Evolutionary conservation across 1,140 invertebrate genomes (phyloP), one percentile per base, ranked within the genome.

Genomic region (Akabosia matsudoensis): DNA sequence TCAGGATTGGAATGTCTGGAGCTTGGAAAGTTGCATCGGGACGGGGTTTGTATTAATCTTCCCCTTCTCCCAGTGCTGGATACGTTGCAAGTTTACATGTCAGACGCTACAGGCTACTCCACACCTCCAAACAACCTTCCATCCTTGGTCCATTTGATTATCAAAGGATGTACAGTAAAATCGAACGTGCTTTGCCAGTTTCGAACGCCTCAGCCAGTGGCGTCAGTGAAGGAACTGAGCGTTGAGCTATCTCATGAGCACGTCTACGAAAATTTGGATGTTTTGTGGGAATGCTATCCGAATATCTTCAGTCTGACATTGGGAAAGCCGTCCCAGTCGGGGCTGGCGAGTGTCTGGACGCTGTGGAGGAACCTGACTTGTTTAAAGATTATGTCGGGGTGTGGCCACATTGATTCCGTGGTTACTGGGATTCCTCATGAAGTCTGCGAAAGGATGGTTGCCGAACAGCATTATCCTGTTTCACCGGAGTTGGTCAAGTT

Each of bases 361-460:
- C 16, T 51, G 16, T 72, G 70, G 70, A 33, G 33, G 24, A 22
- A 72, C 18, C 33, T 72, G 13, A 72, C 22, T 26, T 33, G 45
- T 13, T 24, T 72, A 22, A 72, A 72, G 24, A 22, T 72, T 14
- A 72, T 72, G 18, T 22, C 70, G 3, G 70, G 13, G 10, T 72
- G 70, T 51, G 33, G 24, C 26, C 70, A 72, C 16, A 72, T 72
- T 37, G 70, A 72, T 24, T 33, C 34, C 14, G 33, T 72, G 10
- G 1, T 72, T 1, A 72, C 31, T 7, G 70, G 70, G 26, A 72
- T 72, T 28, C 70, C 70, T n/a, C 18, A 26, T 22, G 33, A 34
- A 22, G 26, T 45, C 10, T 72, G 70, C 30, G 16, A 51, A 22
- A 34, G 28, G 28, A 72, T 72, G 33, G 14, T 72, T 22, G 37